Evolutionary conservation across 1,140 invertebrate genomes (phyloP).

Genomic region (Aethina tumida): DNA sequence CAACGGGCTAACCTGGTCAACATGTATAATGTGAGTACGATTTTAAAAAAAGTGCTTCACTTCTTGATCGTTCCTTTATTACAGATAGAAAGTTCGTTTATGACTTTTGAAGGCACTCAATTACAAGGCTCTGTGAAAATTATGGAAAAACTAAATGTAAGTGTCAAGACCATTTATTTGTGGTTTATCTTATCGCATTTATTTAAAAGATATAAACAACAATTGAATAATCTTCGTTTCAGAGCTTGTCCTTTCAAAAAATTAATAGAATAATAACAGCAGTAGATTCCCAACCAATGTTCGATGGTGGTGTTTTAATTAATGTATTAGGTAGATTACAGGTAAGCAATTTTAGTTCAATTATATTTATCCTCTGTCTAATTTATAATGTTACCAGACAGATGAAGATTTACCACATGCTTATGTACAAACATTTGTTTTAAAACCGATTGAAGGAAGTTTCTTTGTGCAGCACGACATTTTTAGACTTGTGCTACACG

Average conservation of each 20-base stretch:
- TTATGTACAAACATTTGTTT: constrained; percentile 84
- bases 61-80: too few relatives aligned
- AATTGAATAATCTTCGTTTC: constrained; percentile 31
- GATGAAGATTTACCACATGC: constrained; percentile 87
- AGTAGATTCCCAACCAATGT: constrained; percentile 92
- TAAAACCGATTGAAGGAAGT: constrained; percentile 74
- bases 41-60: too few relatives aligned
- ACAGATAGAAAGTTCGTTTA: constrained; percentile 81
- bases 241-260: constrained; percentile 85
- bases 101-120: constrained; percentile 92
- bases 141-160: constrained; percentile 87
- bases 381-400: constrained; percentile 46
- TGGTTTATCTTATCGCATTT: constrained; percentile 4
- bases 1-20: constrained; percentile 71
- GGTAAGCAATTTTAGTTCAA: constrained; percentile 45
- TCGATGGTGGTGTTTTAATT: constrained; percentile 88
- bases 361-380: background rate
- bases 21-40: constrained; percentile 90
- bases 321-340: constrained; percentile 88
- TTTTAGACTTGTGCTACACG: constrained; percentile 78
- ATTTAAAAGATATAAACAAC: constrained; percentile 5
- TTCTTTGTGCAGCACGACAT: constrained; percentile 89
- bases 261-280: constrained; percentile 84
- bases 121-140: constrained; percentile 86
- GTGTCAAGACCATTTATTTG: constrained; percentile 31